Conservation (phyloP, 2,797 vertebrate species). For the Nannoperca obscura region DNA sequence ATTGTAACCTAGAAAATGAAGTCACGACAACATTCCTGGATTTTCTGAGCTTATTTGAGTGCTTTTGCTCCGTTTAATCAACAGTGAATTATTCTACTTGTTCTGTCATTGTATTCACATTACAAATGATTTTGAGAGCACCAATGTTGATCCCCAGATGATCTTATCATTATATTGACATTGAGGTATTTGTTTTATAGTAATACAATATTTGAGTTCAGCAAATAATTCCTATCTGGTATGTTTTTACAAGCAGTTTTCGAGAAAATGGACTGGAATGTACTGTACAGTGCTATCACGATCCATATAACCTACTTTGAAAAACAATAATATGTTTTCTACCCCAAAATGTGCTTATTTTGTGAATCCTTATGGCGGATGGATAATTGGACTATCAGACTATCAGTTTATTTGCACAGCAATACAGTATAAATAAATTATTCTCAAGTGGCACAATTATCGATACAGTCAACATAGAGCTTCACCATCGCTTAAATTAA, state of each 20-base stretch:
- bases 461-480: slow-evolving; percentile 35
- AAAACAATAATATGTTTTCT: background rate
- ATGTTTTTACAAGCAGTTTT: background rate
- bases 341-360: background rate
- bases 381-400: slow-evolving; percentile 12
- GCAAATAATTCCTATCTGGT: background rate
- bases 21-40: no score
- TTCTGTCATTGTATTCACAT: background rate
- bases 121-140: background rate
- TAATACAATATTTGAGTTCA: background rate
- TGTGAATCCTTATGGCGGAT: background rate
- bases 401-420: background rate
- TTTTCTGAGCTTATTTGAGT: background rate
- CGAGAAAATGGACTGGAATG: background rate
- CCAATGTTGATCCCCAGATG: background rate
- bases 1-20: no score
- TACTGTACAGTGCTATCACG: background rate
- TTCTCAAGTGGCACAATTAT: slow-evolving; percentile 37
- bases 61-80: background rate
- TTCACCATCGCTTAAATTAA: slow-evolving; percentile 57
- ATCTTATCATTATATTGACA: background rate
- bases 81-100: background rate
- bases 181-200: background rate
- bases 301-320: background rate
- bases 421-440: slow-evolving; percentile 7